Conservation (phyloP, 2,888 invertebrate species). For the Tricholauxania praeusta region DNA sequence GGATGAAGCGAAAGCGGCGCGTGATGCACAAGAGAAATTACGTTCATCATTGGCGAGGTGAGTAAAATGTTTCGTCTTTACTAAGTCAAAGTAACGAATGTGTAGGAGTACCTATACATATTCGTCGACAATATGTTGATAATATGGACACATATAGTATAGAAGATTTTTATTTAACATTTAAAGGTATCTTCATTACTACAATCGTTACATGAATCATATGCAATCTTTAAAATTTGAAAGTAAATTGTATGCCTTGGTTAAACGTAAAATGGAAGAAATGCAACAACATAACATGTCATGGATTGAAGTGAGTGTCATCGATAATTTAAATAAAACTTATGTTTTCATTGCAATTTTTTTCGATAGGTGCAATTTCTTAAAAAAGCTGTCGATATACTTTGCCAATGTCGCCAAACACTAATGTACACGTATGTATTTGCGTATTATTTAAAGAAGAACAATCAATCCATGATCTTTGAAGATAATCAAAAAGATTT, state of each 20-base stretch:
- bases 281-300: constrained; percentile 99
- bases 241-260: constrained; percentile 94
- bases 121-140: background rate
- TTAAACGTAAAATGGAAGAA: constrained; percentile 99
- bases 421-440: constrained; percentile 99
- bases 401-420: constrained; percentile 97
- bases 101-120: background rate
- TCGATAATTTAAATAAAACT: constrained; percentile 15
- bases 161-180: constrained; percentile 14
- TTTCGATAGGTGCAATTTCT: constrained; percentile 89
- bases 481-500: constrained; percentile 99
- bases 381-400: constrained; percentile 95
- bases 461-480: constrained; percentile 98
- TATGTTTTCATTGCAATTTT: constrained; percentile 14
- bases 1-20: constrained; percentile 94
- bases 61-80: background rate
- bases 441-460: constrained; percentile 97
- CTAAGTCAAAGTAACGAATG: background rate
- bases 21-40: constrained; percentile 95
- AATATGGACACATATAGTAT: too few species aligned
- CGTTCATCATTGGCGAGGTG: constrained; percentile 93
- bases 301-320: constrained; percentile 88
- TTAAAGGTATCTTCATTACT: constrained; percentile 94
- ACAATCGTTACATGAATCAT: constrained; percentile 99
- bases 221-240: constrained; percentile 99